Evolutionary conservation across 2,888 invertebrate genomes (phyloP).

Genomic region (Cenopis cana): DNA sequence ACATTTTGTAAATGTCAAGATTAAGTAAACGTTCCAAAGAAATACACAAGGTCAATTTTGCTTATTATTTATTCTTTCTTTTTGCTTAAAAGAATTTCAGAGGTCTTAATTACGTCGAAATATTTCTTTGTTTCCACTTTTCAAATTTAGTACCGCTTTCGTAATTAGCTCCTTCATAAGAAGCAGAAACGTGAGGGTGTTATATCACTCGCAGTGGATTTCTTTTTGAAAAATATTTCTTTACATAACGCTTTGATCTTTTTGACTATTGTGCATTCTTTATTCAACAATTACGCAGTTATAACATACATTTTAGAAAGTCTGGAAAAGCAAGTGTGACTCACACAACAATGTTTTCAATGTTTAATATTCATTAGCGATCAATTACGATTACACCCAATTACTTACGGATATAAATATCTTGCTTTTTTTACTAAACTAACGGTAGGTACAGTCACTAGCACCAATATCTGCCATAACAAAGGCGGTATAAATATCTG

Average conservation of each 20-base stretch:
- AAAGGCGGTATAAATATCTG: too few species aligned
- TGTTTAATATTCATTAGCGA: too few species aligned
- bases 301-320: neutral
- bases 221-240: slow-evolving; percentile 41
- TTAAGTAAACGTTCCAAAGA: slow-evolving; percentile 31
- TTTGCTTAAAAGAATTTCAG: slow-evolving; percentile 53
- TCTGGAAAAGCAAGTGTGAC: neutral
- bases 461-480: too few species aligned
- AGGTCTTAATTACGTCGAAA: slow-evolving; percentile 62
- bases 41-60: slow-evolving; percentile 34
- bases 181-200: slow-evolving; percentile 49
- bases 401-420: too few species aligned
- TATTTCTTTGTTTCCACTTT: slow-evolving; percentile 61
- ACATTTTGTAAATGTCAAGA: slow-evolving; percentile 22
- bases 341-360: neutral
- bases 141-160: slow-evolving; percentile 56
- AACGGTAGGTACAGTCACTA: too few species aligned
- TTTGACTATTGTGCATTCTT: slow-evolving; percentile 15
- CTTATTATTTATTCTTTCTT: slow-evolving; percentile 47
- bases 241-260: slow-evolving; percentile 37
- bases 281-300: slow-evolving; percentile 2
- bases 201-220: slow-evolving; percentile 39
- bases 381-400: too few species aligned
- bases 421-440: too few species aligned
- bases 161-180: slow-evolving; percentile 54